phyloP scores from a whole-genome alignment of 2,797 vertebrate genomes.

The Scarus forsteni region DNA sequence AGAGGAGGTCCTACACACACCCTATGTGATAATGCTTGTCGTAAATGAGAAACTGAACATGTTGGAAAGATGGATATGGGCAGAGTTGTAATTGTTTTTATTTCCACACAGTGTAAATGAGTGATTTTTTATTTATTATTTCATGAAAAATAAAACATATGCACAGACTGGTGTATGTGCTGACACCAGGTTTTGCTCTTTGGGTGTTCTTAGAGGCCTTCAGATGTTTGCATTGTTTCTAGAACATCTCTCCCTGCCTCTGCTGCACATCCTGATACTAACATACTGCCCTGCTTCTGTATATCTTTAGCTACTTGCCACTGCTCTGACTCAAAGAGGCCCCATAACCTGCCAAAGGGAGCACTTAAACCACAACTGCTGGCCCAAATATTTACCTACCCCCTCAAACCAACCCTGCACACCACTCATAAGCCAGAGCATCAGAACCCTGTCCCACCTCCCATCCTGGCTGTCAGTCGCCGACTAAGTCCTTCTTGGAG shows the following conservation, averaged over 20 bases:
- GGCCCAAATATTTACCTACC: conserved; percentile 65
- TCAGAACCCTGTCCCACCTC: conserved; percentile 61
- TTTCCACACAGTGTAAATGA: too few species aligned
- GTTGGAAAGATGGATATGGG: too few species aligned
- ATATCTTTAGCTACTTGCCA: conserved; percentile 19
- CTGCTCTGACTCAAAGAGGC: conserved; percentile 23
- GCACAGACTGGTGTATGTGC: neutral
- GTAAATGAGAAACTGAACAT: too few species aligned
- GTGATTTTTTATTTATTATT: too few species aligned
- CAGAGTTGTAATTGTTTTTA: too few species aligned
- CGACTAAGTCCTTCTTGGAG: conserved; percentile 73
- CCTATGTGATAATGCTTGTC: too few species aligned
- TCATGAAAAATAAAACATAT: neutral
- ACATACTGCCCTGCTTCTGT: conserved; percentile 7
- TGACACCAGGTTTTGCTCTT: neutral
- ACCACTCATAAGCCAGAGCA: conserved; percentile 52
- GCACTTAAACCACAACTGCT: conserved; percentile 49
- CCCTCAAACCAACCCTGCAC: conserved; percentile 35
- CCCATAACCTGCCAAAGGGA: conserved; percentile 27
- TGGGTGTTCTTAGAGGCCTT: neutral
- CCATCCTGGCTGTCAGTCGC: conserved; percentile 63
- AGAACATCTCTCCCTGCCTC: neutral
- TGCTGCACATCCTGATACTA: conserved; percentile 26
- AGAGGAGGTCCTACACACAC: too few species aligned
- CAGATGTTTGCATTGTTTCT: neutral